These are phyloP conservation scores for Drosophila nannoptera DNA, from an alignment of 1,140 invertebrate genomes.

Conservation along the genomic window DNA sequence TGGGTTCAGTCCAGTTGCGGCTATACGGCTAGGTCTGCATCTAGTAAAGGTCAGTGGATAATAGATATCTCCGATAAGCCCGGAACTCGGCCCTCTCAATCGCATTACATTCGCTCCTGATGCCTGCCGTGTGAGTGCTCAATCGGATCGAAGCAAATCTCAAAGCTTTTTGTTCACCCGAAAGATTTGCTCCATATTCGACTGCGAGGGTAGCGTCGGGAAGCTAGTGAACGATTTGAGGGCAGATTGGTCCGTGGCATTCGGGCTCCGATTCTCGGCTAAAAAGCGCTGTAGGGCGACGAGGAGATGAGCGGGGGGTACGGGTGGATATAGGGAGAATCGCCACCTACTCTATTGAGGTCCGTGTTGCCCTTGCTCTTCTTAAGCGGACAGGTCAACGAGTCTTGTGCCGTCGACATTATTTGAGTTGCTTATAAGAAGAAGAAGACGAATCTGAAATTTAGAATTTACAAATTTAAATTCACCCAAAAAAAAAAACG, in stretches of 20 bases:
- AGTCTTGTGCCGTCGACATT: slow-evolving; percentile 1
- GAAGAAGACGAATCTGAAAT: too few relatives aligned
- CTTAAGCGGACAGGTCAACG: background rate
- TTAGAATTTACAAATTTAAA: too few relatives aligned
- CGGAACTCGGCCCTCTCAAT: too few relatives aligned
- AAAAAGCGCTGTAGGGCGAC: background rate
- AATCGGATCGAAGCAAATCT: background rate
- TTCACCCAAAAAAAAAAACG: too few relatives aligned
- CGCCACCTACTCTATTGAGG: slow-evolving; percentile 1
- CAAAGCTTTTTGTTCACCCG: background rate
- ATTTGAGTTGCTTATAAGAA: too few relatives aligned
- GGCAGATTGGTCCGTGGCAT: background rate
- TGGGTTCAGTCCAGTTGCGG: too few relatives aligned
- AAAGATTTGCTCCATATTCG: background rate
- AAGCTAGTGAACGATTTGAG: background rate
- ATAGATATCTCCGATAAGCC: too few relatives aligned
- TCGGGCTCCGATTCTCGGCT: background rate
- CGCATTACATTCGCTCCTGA: too few relatives aligned
- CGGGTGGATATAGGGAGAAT: background rate
- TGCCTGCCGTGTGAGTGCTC: background rate
- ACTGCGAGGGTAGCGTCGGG: background rate
- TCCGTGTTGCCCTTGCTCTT: slow-evolving; percentile 1
- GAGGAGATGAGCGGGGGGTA: background rate
- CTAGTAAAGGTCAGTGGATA: too few relatives aligned
- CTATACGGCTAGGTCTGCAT: too few relatives aligned